These are phyloP conservation scores for Rhea pennata DNA, from an alignment of 2,113 vertebrate genomes.

Conservation along the genomic window DNA sequence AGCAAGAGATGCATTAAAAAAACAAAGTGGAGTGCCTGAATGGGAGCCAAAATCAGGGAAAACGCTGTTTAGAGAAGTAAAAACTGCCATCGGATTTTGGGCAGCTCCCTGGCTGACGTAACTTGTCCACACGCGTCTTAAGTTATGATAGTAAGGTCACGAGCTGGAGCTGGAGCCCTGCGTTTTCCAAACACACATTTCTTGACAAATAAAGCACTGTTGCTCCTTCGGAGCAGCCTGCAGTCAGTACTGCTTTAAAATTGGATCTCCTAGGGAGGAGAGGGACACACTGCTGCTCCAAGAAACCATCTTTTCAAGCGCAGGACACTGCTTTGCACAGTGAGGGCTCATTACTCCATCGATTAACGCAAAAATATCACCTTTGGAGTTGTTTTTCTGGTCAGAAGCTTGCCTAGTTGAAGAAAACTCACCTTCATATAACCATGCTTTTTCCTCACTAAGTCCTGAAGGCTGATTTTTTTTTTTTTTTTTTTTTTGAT, in stretches of 20 bases:
- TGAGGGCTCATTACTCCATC: rapidly evolving
- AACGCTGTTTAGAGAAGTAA: neutral
- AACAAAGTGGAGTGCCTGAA: neutral
- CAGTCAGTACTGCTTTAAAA: neutral
- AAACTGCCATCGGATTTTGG: neutral
- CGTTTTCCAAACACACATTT: neutral
- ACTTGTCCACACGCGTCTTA: neutral
- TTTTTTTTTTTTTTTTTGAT: too few species aligned
- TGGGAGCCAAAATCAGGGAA: neutral
- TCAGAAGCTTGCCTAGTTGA: too few species aligned
- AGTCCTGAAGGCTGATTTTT: too few species aligned
- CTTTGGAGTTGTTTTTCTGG: too few species aligned
- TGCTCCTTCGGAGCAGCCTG: neutral
- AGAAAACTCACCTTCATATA: too few species aligned
- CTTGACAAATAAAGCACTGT: rapidly evolving
- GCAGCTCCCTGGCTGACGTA: neutral
- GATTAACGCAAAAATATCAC: too few species aligned
- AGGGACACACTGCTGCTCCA: neutral
- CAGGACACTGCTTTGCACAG: neutral
- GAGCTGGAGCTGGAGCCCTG: neutral
- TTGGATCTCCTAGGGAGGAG: neutral
- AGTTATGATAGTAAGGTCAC: neutral
- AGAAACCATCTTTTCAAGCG: neutral
- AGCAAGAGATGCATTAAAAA: neutral
- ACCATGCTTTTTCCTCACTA: neutral